A percentile compares a stretch with the other conserved stretches of the same genome.
phyloP scores from a whole-genome alignment of 2,113 vertebrate genomes.

The Ammodytes marinus region DNA sequence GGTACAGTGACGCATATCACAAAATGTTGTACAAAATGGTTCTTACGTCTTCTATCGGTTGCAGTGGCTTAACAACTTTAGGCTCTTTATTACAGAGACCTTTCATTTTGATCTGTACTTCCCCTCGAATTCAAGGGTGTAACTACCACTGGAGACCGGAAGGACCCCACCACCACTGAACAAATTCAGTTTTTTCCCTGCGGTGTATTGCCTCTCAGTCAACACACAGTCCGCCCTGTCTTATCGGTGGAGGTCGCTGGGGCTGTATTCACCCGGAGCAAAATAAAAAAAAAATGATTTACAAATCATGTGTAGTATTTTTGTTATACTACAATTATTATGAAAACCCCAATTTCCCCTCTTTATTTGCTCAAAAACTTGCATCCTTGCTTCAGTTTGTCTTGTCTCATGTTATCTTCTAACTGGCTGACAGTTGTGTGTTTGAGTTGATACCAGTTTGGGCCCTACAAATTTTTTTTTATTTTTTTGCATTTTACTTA shows the following conservation, averaged over 20 bases:
- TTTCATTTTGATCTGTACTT: neutral
- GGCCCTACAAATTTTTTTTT: neutral
- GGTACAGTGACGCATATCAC: neutral
- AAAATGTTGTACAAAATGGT: slow-evolving; percentile 2
- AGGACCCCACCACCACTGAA: neutral
- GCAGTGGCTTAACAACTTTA: neutral
- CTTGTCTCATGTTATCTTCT: neutral
- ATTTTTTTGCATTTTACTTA: too few relatives aligned
- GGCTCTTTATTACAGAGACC: neutral
- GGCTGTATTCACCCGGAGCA: neutral
- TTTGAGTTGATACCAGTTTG: slow-evolving; percentile 1
- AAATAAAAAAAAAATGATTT: neutral
- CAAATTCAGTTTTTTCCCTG: neutral
- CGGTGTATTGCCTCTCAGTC: neutral
- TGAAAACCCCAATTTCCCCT: neutral
- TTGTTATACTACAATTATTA: neutral
- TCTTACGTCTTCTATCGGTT: neutral
- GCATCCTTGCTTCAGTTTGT: neutral
- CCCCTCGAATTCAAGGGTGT: neutral
- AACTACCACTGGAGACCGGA: neutral
- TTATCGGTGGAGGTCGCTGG: neutral
- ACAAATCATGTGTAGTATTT: neutral
- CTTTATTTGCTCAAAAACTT: neutral
- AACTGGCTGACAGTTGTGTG: neutral
- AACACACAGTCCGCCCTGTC: neutral